Base-by-base conservation (phyloP, 2,888 invertebrate species). In the Plagiodera versicolora region DNA sequence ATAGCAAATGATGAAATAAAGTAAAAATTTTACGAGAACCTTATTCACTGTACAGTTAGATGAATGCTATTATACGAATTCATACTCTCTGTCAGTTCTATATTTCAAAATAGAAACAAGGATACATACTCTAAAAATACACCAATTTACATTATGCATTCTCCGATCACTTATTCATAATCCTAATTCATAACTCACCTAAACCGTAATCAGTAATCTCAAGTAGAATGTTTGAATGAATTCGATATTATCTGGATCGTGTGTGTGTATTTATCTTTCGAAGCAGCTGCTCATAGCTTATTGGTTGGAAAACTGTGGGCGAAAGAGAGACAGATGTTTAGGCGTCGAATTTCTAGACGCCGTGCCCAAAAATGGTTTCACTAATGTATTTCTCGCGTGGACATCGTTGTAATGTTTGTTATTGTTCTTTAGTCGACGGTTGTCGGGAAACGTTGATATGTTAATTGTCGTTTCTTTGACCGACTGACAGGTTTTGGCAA, bases 301-400 rank as follows among this genome's bases (percentile, higher is more conserved):
- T 39, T 39, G 39, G 39, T 39, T n/a, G 14, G n/a, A 4, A 14
- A 10, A 14, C 11, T 11, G 39, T 39, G 39, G 39, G 73, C 68
- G 72, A 76, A 71, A 57, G 75, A 76, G 77, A 77, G 62, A 65
- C 69, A 67, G 56, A 68, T 56, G 64, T 63, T 49, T 16, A 63
- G 72, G 75, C 75, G 76, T 75, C 76, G 73, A 72, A 86, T 87
- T 87, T 87, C 86, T 83, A 83, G 83, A 83, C 84, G 84, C 74
- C 85, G 68, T 87, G 86, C 86, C 87, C 87, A 87, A 87, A 87
- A 86, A 87, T 86, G 87, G 87, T 83, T 83, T 83, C 86, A 72
- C 68, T 70, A 61, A 65, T 65, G 67, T 63, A 65, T 60, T 57
- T 59, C 56, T 63, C 65, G 39, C 62, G 70, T 70, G 69, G 72